phyloP scores from a whole-genome alignment of 2,113 vertebrate species.

The Boleophthalmus pectinirostris region DNA sequence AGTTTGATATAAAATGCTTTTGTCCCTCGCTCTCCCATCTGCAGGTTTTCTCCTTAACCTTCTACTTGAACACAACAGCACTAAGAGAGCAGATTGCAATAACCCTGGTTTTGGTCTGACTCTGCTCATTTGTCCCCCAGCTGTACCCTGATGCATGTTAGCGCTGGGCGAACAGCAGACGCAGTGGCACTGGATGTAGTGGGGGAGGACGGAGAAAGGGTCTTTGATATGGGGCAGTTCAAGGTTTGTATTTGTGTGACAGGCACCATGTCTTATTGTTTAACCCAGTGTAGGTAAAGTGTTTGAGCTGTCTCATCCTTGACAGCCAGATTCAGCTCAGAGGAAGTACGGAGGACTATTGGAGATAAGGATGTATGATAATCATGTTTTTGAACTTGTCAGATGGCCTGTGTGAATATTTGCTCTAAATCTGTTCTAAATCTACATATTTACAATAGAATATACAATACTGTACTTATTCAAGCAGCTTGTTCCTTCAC shows the following conservation, averaged over 20 bases:
- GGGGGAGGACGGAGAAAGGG: constrained; percentile 38
- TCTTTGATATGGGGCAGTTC: constrained; percentile 53
- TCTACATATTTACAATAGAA: too few relatives aligned
- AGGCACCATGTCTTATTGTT: constrained; percentile 49
- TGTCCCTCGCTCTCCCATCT: constrained; percentile 43
- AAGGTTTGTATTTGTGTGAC: constrained; percentile 39
- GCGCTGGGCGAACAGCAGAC: constrained; percentile 55
- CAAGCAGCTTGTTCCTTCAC: constrained; percentile 38
- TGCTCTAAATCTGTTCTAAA: too few relatives aligned
- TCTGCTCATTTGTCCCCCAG: constrained; percentile 51
- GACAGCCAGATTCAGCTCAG: too few relatives aligned
- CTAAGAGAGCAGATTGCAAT: neutral
- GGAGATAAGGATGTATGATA: too few relatives aligned
- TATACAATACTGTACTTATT: constrained; percentile 16
- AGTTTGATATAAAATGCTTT: constrained; percentile 65
- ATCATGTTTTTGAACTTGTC: too few relatives aligned
- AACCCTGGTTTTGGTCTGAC: constrained; percentile 21
- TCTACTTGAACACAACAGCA: neutral
- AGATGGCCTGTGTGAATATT: too few relatives aligned
- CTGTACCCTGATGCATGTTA: constrained; percentile 62
- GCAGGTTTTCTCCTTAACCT: constrained; percentile 40
- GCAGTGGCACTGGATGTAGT: constrained; percentile 40
- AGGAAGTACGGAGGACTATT: constrained; percentile 41
- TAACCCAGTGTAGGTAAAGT: constrained; percentile 36
- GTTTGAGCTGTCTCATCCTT: constrained; percentile 56